Percentiles rank a stretch among this genome's conserved stretches.
Conservation (phyloP, 2,888 invertebrate genomes). For the Augochlorella aurata region DNA sequence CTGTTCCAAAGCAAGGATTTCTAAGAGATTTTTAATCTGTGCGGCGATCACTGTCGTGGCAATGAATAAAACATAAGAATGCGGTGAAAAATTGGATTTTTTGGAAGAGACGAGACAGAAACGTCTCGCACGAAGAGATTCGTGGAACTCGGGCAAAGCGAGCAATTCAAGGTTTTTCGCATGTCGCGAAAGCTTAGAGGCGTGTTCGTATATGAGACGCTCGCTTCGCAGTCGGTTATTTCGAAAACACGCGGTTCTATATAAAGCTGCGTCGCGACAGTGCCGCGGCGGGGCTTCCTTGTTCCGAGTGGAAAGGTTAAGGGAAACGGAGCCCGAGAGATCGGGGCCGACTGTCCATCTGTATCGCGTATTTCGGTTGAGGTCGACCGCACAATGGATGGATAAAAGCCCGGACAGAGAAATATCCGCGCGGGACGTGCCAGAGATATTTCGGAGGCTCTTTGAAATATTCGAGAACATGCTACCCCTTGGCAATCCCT, state of each 20-base stretch:
- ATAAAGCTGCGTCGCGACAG: constrained; percentile 29
- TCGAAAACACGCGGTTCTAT: constrained; percentile 30
- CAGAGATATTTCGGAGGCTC: not conserved
- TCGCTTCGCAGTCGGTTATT: constrained; percentile 11
- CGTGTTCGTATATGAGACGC: not conserved
- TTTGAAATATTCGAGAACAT: not conserved
- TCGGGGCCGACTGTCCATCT: constrained; percentile 11
- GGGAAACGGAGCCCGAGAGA: constrained; percentile 17
- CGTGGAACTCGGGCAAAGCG: not conserved
- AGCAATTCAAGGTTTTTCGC: not conserved
- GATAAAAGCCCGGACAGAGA: not conserved
- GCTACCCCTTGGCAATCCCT: not conserved
- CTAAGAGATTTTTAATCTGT: too few relatives aligned
- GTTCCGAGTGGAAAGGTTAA: constrained; percentile 26
- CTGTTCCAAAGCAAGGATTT: too few relatives aligned
- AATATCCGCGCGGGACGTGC: not conserved
- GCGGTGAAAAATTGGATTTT: not conserved
- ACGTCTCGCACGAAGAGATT: not conserved
- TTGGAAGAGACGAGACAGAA: not conserved
- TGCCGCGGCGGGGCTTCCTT: constrained; percentile 11
- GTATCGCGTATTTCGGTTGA: constrained; percentile 33
- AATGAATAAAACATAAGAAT: not conserved
- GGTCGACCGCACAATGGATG: constrained; percentile 12
- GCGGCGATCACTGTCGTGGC: too few relatives aligned
- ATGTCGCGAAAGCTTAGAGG: not conserved